Evolutionary conservation across 2,113 vertebrate genomes (phyloP).

Genomic region (Choloepus hoffmanni): DNA sequence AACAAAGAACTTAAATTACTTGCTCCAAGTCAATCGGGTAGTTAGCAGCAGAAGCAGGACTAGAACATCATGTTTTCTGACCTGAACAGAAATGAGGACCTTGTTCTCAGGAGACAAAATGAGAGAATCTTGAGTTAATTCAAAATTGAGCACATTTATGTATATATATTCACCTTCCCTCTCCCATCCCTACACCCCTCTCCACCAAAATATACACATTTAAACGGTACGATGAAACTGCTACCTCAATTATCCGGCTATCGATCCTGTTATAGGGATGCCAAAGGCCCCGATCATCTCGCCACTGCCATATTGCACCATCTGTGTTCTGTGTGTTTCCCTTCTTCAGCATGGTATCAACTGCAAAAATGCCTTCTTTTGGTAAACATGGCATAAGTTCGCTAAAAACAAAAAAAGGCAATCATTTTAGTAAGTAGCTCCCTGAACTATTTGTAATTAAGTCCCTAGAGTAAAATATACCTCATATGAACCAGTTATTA

Average conservation of each 20-base stretch:
- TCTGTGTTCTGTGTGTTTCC: slow-evolving; percentile 98
- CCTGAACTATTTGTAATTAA: background rate
- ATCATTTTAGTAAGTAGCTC: slow-evolving; percentile 66
- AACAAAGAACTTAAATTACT: slow-evolving; percentile 78
- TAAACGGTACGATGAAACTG: slow-evolving; percentile 75
- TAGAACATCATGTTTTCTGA: slow-evolving; percentile 80
- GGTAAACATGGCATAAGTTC: slow-evolving; percentile 99
- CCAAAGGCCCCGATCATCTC: slow-evolving; percentile 98
- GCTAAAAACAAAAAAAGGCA: slow-evolving; percentile 86
- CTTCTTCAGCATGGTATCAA: slow-evolving; percentile 99
- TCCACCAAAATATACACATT: slow-evolving; percentile 52
- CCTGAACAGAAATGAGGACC: slow-evolving; percentile 83
- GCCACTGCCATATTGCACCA: slow-evolving; percentile 99
- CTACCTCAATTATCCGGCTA: slow-evolving; percentile 99
- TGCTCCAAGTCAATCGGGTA: slow-evolving; percentile 78
- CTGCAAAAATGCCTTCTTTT: slow-evolving; percentile 99
- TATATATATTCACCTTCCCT: slow-evolving; percentile 45
- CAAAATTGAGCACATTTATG: slow-evolving; percentile 59
- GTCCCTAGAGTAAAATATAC: background rate
- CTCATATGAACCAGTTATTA: background rate
- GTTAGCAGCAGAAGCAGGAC: slow-evolving; percentile 80
- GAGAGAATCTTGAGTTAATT: slow-evolving; percentile 81
- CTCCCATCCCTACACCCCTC: slow-evolving; percentile 66
- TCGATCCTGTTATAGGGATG: slow-evolving; percentile 99
- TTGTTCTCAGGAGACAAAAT: slow-evolving; percentile 85